Evolutionary conservation across 2,888 invertebrate genomes (phyloP), one percentile per base, ranked within the genome.

Genomic region (Melieria crassipennis): DNA sequence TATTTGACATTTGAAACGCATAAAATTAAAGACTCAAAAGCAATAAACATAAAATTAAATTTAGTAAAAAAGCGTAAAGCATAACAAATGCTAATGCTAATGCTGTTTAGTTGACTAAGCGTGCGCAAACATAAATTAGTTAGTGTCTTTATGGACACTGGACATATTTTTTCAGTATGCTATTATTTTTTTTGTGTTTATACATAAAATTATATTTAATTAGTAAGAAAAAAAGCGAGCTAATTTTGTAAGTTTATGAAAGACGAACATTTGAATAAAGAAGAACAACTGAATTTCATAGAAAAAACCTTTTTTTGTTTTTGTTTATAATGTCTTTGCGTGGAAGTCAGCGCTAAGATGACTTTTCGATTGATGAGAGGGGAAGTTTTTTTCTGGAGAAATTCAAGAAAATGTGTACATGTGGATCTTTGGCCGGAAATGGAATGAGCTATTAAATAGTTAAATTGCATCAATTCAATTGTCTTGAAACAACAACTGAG

Each of bases 1-100:
- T 80, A 78, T 78, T 77, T 68, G 66, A 66, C 47, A 52, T 69
- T 56, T 62, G 57, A 48, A 61, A n/a, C 56, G 65, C 16, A 48
- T 10, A 68, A 77, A 79, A 77, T 75, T 78, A 78, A 83, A 83
- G 83, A 81, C 81, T 81, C 81, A 82, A 82, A 81, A 83, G 83
- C 81, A 83, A 81, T 81, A 65, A 69, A 68, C 77, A 64, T 67
- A 65, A 66, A 43, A 61, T 46, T 60, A 56, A 52, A 56, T 7
- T 61, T 65, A 62, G 13, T 57, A 65, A 61, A 43, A 56, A 64
- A 48, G 58, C 50, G 47, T 65, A 50, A 63, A 42, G 61, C 55
- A 47, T 47, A 63, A 55, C 62, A 52, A 55, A 62, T 30, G 30
- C 30, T 30, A 30, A 30, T 30, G 30, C 30, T 30, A 30, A 30